These are phyloP conservation scores for Aphelinus atriplicis DNA, from an alignment of 1,140 invertebrate genomes.

Conservation along the genomic window DNA sequence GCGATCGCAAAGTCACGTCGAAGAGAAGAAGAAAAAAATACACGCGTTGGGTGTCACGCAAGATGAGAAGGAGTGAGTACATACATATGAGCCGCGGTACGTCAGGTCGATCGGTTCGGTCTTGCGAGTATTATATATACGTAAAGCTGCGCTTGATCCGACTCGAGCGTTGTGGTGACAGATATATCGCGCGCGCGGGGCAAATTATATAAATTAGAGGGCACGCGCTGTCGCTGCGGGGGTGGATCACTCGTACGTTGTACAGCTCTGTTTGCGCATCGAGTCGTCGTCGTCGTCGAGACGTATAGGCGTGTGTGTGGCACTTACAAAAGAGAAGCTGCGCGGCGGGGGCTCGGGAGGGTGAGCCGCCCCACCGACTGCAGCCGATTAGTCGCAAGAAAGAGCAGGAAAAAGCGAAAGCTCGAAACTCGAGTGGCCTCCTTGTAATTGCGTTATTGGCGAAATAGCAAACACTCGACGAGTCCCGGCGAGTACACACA, in stretches of 20 bases:
- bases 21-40: no score
- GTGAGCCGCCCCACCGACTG: background rate
- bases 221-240: slow-evolving; percentile 4
- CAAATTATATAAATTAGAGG: slow-evolving; percentile 52
- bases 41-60: no score
- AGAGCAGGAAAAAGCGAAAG: background rate
- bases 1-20: no score
- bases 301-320: background rate
- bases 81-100: no score
- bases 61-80: no score
- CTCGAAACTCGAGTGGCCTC: background rate
- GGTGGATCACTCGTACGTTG: background rate
- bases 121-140: no score
- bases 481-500: background rate
- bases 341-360: background rate
- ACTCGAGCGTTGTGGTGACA: slow-evolving; percentile 43
- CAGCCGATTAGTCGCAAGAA: background rate
- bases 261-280: background rate
- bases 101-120: no score
- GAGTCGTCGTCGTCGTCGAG: no score
- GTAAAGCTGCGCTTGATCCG: background rate
- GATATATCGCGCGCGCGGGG: slow-evolving; percentile 41
- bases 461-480: background rate
- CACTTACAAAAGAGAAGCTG: slow-evolving; percentile 1
- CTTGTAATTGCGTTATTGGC: background rate